Evolutionary conservation across 2,113 vertebrate species (phyloP).

Genomic region (Chloroceryle aenea): DNA sequence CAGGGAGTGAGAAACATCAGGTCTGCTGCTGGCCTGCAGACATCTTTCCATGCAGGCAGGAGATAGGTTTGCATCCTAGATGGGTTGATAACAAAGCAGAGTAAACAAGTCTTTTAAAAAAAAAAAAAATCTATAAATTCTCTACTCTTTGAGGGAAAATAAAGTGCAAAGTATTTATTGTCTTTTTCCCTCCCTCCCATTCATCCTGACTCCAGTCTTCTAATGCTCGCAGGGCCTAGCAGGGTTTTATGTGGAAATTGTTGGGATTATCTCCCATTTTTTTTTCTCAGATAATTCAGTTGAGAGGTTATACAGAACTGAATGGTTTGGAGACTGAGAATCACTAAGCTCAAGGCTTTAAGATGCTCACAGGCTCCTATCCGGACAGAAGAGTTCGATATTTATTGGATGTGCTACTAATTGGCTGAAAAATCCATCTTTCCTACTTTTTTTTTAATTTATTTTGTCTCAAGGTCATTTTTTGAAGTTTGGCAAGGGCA

Average conservation of each 20-base stretch:
- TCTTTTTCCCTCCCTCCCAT: background rate
- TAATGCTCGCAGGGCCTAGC: background rate
- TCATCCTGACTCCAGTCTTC: background rate
- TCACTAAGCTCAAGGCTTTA: background rate
- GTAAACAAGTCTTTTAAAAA: background rate
- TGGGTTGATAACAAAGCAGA: constrained; percentile 13
- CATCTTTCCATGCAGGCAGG: background rate
- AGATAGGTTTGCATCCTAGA: background rate
- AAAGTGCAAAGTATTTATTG: constrained; percentile 12
- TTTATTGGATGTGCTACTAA: constrained; percentile 64
- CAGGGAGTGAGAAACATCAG: constrained; percentile 10
- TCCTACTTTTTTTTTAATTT: background rate
- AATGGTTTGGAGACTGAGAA: background rate
- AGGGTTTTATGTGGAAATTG: constrained; percentile 52
- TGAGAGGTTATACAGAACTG: constrained; percentile 5
- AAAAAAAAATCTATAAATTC: background rate
- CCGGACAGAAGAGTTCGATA: constrained; percentile 12
- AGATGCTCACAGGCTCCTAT: background rate
- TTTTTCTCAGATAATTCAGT: constrained; percentile 72
- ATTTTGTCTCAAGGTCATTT: background rate
- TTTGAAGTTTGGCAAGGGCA: constrained; percentile 27
- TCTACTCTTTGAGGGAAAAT: constrained; percentile 12
- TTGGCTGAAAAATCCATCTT: constrained; percentile 60
- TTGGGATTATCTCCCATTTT: constrained; percentile 15
- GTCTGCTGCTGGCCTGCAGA: background rate